Evolutionary conservation across 2,113 vertebrate species (phyloP).

Genomic region (Eulemur rufifrons): DNA sequence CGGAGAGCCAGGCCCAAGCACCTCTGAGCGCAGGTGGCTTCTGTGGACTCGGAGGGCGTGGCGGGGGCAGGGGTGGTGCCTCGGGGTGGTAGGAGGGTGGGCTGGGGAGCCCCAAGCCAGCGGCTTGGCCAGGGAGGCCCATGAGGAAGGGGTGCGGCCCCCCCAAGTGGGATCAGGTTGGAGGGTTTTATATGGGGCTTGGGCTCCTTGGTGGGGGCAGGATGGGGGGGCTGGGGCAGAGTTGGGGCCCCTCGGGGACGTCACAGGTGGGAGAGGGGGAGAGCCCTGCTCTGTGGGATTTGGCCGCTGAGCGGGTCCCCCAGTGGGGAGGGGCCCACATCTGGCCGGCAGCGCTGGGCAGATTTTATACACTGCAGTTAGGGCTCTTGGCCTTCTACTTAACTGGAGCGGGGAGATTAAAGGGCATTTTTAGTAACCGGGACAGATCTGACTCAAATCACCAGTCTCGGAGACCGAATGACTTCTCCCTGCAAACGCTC

Average conservation of each 20-base stretch:
- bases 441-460: background rate
- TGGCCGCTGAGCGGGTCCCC: rapidly evolving
- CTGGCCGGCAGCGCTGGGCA: background rate
- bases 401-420: background rate
- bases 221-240: background rate
- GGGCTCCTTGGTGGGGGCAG: too few species aligned
- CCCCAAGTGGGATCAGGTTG: too few species aligned
- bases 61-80: too few species aligned
- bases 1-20: too few species aligned
- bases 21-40: too few species aligned
- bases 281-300: background rate
- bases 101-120: too few species aligned
- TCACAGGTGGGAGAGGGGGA: too few species aligned
- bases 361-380: background rate
- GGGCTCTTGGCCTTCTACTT: background rate
- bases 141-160: too few species aligned
- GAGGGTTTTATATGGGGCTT: too few species aligned
- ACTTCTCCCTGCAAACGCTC: background rate
- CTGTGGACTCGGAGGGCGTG: too few species aligned
- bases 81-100: too few species aligned
- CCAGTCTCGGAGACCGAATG: background rate
- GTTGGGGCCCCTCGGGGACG: rapidly evolving
- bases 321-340: background rate
- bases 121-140: too few species aligned
- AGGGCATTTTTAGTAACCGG: background rate